Evolutionary conservation across 2,113 vertebrate genomes (phyloP).

Genomic region (Calyptomena viridis): DNA sequence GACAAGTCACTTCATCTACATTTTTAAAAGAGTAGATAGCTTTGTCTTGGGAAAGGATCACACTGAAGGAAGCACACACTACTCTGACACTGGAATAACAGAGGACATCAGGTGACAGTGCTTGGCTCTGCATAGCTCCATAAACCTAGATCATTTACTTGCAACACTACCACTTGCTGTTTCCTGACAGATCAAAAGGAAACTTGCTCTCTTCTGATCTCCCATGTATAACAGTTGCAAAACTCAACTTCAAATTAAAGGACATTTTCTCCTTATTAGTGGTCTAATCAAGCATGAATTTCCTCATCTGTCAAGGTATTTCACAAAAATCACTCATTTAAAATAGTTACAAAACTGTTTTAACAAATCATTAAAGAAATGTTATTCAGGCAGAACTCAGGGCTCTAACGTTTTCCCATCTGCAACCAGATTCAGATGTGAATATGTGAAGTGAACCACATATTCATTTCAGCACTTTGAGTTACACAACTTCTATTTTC

Average conservation of each 20-base stretch:
- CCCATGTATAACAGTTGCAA: background rate
- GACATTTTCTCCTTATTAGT: background rate
- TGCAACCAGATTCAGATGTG: background rate
- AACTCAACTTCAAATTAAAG: background rate
- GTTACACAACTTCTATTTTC: background rate
- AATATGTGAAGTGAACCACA: background rate
- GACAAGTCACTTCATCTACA: background rate
- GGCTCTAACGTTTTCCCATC: background rate
- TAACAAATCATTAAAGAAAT: background rate
- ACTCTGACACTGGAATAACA: background rate
- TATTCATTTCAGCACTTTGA: background rate
- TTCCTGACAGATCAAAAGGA: background rate
- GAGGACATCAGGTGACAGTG: background rate
- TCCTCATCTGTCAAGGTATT: background rate
- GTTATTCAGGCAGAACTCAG: background rate
- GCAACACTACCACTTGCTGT: background rate
- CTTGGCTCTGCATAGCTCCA: background rate
- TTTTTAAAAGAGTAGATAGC: background rate
- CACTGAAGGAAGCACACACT: background rate
- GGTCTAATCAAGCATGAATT: background rate
- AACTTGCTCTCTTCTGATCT: background rate
- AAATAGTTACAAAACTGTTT: background rate
- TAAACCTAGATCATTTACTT: background rate
- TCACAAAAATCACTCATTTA: background rate
- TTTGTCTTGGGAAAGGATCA: background rate